These are phyloP conservation scores for Pandion haliaetus DNA, from an alignment of 2,113 vertebrate species.

Conservation along the genomic window DNA sequence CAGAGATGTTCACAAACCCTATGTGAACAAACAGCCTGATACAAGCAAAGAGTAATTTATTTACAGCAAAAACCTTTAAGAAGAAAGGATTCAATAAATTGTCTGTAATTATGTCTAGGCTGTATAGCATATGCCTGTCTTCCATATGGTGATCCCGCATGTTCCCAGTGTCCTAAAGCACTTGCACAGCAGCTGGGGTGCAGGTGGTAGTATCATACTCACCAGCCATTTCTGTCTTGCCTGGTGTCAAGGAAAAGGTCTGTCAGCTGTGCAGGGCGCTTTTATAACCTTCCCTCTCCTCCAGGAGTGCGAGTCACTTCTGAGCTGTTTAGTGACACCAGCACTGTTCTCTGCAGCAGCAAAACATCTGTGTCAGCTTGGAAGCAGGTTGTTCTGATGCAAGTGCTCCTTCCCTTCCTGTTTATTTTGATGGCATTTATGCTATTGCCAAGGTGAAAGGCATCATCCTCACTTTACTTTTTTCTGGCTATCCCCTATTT, in stretches of 20 bases:
- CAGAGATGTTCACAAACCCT: neutral
- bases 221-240: neutral
- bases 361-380: slow-evolving; percentile 14
- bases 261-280: neutral
- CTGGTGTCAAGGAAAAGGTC: neutral
- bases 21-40: neutral
- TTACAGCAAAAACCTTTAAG: neutral
- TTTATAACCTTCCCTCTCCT: neutral
- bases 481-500: neutral
- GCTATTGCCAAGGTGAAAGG: neutral
- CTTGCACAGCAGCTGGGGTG: neutral
- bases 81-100: neutral
- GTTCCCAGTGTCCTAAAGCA: neutral
- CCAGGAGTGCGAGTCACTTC: neutral
- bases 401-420: neutral
- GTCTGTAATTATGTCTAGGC: neutral
- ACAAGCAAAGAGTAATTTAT: neutral
- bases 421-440: neutral
- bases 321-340: neutral
- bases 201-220: neutral
- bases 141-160: neutral
- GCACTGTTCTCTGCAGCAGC: neutral
- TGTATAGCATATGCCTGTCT: neutral
- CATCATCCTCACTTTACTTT: neutral
- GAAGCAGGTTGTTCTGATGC: neutral